Evolutionary conservation across 2,888 invertebrate genomes (phyloP).

Genomic region (Rhagonycha lutea): DNA sequence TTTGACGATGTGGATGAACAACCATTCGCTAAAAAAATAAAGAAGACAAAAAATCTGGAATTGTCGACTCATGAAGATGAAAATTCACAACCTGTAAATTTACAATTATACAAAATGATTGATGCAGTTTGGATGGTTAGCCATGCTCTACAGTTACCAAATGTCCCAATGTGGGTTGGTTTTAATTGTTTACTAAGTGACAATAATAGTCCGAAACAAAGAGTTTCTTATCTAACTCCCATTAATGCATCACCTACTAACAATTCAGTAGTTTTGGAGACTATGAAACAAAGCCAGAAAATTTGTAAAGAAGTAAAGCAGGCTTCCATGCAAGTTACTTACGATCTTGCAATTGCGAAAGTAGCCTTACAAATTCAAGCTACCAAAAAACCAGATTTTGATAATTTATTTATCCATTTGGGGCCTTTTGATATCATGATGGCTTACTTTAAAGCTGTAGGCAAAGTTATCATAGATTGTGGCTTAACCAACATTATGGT

Average conservation of each 20-base stretch:
- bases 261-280: conserved; percentile 18
- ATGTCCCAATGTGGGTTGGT: conserved; percentile 42
- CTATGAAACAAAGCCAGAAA: conserved; percentile 34
- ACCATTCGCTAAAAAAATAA: too few relatives aligned
- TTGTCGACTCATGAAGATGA: too few relatives aligned
- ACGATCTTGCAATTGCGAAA: conserved; percentile 43
- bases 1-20: too few relatives aligned
- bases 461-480: conserved; percentile 34
- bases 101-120: too few relatives aligned
- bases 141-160: neutral
- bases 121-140: too few relatives aligned
- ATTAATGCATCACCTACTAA: neutral
- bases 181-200: conserved; percentile 37
- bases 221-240: neutral
- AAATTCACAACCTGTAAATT: too few relatives aligned
- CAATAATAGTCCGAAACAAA: conserved; percentile 7
- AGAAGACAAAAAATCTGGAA: too few relatives aligned
- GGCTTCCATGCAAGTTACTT: conserved; percentile 37
- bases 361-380: conserved; percentile 38
- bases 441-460: conserved; percentile 38
- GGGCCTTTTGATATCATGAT: conserved; percentile 43
- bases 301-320: conserved; percentile 34
- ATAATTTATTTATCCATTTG: conserved; percentile 44
- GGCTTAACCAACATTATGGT: conserved; percentile 33
- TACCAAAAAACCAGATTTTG: conserved; percentile 37